Evolutionary conservation across 2,113 vertebrate species (phyloP).

Genomic region (Poeciliopsis occidentalis): DNA sequence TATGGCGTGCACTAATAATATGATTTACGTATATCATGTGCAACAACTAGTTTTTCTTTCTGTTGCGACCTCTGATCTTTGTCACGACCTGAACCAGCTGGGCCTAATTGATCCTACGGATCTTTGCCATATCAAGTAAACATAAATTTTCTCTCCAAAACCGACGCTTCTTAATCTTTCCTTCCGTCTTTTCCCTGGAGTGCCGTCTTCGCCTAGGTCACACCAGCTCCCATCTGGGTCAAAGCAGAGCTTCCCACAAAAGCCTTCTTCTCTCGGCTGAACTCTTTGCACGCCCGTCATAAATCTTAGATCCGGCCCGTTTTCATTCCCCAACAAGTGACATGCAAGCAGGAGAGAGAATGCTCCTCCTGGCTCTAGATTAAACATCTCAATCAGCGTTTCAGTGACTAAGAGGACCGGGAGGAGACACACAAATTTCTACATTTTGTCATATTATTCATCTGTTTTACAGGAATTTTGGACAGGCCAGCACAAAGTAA

Average conservation of each 20-base stretch:
- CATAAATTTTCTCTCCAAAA: conserved; percentile 34
- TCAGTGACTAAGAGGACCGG: conserved; percentile 5
- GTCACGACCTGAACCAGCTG: neutral
- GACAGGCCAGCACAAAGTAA: neutral
- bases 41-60: conserved; percentile 8
- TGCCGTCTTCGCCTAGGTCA: conserved; percentile 41
- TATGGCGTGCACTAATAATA: conserved; percentile 32
- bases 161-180: conserved; percentile 31
- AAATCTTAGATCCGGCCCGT: conserved; percentile 39
- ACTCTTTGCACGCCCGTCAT: conserved; percentile 44
- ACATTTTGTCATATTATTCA: neutral
- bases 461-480: neutral
- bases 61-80: neutral
- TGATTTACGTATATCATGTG: conserved; percentile 48
- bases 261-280: conserved; percentile 17
- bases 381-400: neutral
- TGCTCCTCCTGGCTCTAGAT: neutral
- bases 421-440: neutral
- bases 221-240: conserved; percentile 69
- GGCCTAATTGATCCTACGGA: conserved; percentile 21
- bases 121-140: conserved; percentile 46
- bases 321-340: conserved; percentile 21
- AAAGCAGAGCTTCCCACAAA: conserved; percentile 63
- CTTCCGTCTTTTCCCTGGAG: conserved; percentile 37
- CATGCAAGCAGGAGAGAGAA: neutral